A percentile compares a stretch with the other conserved stretches of the same genome.
Evolutionary conservation across 92 coral and sea anemone genomes (phyloP).

Genomic region (Pocillopora grandis): DNA sequence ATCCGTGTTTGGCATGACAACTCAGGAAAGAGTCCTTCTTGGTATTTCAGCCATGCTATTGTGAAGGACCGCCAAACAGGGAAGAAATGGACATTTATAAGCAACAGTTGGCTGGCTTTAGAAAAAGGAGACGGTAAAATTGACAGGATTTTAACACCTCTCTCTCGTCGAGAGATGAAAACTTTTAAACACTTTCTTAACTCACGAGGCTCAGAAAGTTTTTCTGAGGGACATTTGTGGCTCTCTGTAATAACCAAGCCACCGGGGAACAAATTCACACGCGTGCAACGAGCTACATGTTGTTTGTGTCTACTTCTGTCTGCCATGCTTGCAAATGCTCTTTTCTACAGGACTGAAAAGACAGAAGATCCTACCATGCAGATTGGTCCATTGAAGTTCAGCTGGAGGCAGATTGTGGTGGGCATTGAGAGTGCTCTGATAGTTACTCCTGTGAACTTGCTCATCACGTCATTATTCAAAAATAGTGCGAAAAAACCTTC

Average conservation of each 20-base stretch:
- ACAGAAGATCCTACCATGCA: slow-evolving; percentile 72
- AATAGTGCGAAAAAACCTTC: slow-evolving; percentile 39
- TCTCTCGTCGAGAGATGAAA: slow-evolving; percentile 50
- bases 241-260: slow-evolving; percentile 81
- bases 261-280: slow-evolving; percentile 69
- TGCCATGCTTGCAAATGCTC: slow-evolving; percentile 80
- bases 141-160: slow-evolving; percentile 62
- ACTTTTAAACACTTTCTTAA: slow-evolving; percentile 62
- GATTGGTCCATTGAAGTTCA: slow-evolving; percentile 81
- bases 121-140: slow-evolving; percentile 79
- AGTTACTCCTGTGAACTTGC: slow-evolving; percentile 76
- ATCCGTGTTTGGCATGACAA: slow-evolving; percentile 76
- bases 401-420: slow-evolving; percentile 71
- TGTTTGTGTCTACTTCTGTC: slow-evolving; percentile 71
- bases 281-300: slow-evolving; percentile 83
- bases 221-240: slow-evolving; percentile 87
- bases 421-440: slow-evolving; percentile 76
- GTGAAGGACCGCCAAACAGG: slow-evolving; percentile 49
- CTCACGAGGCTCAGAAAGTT: slow-evolving; percentile 56
- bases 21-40: slow-evolving; percentile 69
- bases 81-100: slow-evolving; percentile 51
- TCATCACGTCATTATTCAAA: slow-evolving; percentile 65
- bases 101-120: slow-evolving; percentile 75
- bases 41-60: slow-evolving; percentile 64
- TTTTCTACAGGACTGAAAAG: slow-evolving; percentile 65